phyloP scores from a whole-genome alignment of 2,797 vertebrate genomes.

The Protosalanx chinensis region DNA sequence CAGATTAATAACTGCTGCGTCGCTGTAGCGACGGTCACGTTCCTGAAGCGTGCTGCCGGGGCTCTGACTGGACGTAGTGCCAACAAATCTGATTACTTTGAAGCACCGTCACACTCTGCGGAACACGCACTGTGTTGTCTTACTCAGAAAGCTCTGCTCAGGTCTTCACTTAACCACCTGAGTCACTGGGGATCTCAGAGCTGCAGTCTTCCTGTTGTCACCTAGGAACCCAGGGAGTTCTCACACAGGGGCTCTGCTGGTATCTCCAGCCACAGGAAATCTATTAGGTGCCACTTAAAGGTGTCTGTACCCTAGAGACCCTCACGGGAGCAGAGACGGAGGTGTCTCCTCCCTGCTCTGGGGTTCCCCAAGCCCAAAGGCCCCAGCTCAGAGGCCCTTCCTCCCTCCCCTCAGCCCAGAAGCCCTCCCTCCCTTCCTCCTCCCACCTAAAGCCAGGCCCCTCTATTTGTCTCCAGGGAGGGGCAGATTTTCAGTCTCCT shows the following conservation, averaged over 20 bases:
- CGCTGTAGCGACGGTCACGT: conserved; percentile 51
- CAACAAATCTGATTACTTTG: conserved; percentile 57
- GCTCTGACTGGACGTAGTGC: conserved; percentile 59
- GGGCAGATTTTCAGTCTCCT: neutral
- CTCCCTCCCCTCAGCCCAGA: neutral
- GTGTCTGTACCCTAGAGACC: conserved; percentile 20
- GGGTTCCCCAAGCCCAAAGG: neutral
- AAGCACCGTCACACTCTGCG: conserved; percentile 31
- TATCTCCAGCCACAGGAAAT: conserved; percentile 41
- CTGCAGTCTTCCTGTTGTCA: conserved; percentile 28
- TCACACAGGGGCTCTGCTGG: conserved; percentile 34
- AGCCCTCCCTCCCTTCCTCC: neutral
- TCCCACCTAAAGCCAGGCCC: neutral
- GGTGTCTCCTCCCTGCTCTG: neutral
- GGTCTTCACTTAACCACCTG: conserved; percentile 47
- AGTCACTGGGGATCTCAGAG: conserved; percentile 39
- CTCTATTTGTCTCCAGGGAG: neutral
- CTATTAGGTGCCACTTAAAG: conserved; percentile 43
- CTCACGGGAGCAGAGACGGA: conserved; percentile 1
- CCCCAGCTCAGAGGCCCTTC: neutral
- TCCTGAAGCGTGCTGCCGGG: conserved; percentile 49
- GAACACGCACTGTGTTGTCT: conserved; percentile 28
- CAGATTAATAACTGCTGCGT: conserved; percentile 71
- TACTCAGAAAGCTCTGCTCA: conserved; percentile 25
- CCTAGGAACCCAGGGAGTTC: conserved; percentile 29